A percentile compares a stretch with the other conserved stretches of the same genome.
phyloP scores from a whole-genome alignment of 1,140 invertebrate genomes.

The Camponotus vicinus region DNA sequence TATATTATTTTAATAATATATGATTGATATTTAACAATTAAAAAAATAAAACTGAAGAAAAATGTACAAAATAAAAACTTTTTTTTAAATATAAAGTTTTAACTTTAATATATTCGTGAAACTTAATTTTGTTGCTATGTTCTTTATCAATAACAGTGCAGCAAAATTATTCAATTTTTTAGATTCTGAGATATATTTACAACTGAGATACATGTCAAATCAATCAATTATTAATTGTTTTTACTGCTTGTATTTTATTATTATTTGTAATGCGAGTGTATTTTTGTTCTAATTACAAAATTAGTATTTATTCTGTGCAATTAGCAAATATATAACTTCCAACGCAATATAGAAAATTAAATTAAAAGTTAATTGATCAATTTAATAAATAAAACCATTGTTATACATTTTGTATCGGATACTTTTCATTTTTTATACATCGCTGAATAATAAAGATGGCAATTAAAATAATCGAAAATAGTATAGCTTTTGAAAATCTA shows the following conservation, averaged over 20 bases:
- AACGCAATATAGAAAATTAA: neutral
- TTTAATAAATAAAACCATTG: slow-evolving; percentile 14
- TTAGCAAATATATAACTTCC: neutral
- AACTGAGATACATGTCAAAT: neutral
- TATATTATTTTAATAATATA: neutral
- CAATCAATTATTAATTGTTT: neutral
- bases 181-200: slow-evolving; percentile 2
- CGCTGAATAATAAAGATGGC: slow-evolving; percentile 11
- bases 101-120: neutral
- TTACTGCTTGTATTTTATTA: slow-evolving; percentile 2
- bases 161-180: neutral
- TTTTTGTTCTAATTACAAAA: slow-evolving; percentile 27
- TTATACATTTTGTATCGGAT: neutral
- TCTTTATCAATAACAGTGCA: neutral
- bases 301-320: slow-evolving; percentile 3
- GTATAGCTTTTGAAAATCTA: neutral
- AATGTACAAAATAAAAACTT: neutral
- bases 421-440: slow-evolving; percentile 7
- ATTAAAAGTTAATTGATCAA: slow-evolving; percentile 22
- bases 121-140: neutral
- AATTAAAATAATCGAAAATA: neutral
- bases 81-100: neutral
- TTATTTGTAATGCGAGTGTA: neutral
- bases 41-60: neutral
- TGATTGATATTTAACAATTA: neutral